Conservation (phyloP, 2,888 invertebrate genomes). For the Pseudolycoriella hygida region DNA sequence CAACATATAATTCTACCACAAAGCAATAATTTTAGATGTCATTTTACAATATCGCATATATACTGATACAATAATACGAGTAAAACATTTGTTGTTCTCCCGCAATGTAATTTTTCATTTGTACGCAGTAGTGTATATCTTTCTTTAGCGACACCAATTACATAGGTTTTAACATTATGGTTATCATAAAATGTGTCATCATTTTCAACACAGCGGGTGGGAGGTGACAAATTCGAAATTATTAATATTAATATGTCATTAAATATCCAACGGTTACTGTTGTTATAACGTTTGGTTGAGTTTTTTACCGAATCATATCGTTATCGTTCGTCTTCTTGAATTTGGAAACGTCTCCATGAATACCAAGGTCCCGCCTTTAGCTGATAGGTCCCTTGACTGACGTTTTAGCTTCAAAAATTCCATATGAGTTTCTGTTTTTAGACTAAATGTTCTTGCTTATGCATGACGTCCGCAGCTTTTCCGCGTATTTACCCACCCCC, state of each 20-base stretch:
- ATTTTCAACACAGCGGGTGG: background rate
- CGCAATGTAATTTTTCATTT: constrained; percentile 1
- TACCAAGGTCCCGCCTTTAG: no score
- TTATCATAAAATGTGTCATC: constrained; percentile 1
- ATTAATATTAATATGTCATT: background rate
- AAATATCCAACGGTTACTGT: no score
- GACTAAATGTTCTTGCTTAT: no score
- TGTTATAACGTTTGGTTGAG: no score
- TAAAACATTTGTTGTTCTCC: background rate
- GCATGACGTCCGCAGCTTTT: no score
- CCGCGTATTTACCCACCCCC: no score
- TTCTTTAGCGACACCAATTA: background rate
- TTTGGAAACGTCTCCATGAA: no score
- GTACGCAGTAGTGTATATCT: background rate
- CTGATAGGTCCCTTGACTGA: no score
- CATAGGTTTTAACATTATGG: background rate
- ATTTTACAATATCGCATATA: background rate
- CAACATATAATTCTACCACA: background rate
- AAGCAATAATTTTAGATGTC: background rate
- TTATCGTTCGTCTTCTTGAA: no score
- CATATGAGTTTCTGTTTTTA: no score
- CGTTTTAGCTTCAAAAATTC: no score
- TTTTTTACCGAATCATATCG: no score
- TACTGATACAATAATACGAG: background rate
- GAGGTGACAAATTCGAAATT: constrained; percentile 1